phyloP scores from a whole-genome alignment of 2,797 vertebrate species.

The Mus caroli region DNA sequence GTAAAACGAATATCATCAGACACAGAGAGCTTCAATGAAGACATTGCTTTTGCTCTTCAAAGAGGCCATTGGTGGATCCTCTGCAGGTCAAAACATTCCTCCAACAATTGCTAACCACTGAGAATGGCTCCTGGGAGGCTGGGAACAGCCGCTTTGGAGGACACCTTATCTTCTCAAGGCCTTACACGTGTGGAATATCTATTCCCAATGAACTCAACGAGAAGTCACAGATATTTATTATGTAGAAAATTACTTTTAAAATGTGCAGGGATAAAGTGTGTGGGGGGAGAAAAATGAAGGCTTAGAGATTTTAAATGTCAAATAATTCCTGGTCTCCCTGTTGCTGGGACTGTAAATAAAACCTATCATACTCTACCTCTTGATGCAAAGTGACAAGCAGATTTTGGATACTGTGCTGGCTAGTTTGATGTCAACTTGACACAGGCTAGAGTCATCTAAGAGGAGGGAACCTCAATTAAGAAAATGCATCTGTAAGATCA shows the following conservation, averaged over 20 bases:
- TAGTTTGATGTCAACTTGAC: not conserved
- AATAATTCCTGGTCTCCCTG: not conserved
- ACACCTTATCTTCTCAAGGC: not conserved
- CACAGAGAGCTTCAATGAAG: not conserved
- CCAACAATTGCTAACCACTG: not conserved
- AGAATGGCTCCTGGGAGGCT: not conserved
- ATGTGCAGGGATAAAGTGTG: not conserved
- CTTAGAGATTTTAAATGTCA: not conserved
- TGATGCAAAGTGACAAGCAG: not conserved
- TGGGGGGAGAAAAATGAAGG: not conserved
- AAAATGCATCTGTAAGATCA: not conserved
- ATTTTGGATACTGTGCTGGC: not conserved
- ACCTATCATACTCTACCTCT: not conserved
- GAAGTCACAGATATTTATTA: not conserved
- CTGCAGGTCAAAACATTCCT: not conserved
- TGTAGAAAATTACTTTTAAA: not conserved
- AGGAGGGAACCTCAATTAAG: not conserved
- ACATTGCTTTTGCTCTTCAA: not conserved
- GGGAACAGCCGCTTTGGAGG: not conserved
- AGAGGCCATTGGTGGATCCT: not conserved
- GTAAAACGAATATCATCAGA: not conserved
- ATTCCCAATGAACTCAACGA: not conserved
- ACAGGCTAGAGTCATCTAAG: not conserved
- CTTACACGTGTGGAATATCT: not conserved
- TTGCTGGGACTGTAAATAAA: not conserved